Evolutionary conservation across 1,140 invertebrate species (phyloP).

Genomic region (Papilio dardanus): DNA sequence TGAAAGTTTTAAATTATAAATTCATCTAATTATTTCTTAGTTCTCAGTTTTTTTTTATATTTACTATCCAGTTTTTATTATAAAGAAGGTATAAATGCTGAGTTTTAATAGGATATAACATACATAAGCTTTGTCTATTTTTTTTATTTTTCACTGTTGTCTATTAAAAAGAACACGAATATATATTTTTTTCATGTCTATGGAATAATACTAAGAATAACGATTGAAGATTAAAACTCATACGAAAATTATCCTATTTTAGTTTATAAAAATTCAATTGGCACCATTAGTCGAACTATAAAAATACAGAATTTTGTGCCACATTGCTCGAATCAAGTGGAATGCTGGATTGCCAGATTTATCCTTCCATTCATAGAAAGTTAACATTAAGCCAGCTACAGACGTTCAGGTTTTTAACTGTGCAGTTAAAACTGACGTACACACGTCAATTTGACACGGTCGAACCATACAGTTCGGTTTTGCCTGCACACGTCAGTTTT

Average conservation of each 20-base stretch:
- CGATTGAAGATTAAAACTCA: no score
- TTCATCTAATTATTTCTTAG: background rate
- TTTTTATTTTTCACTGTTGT: constrained; percentile 9
- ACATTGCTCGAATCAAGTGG: background rate
- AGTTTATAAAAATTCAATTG: constrained; percentile 30
- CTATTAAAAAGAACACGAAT: background rate
- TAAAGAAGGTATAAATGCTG: background rate
- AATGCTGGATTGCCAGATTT: constrained; percentile 15
- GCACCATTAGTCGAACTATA: constrained; percentile 35
- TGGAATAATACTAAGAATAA: no score
- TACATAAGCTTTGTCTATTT: constrained; percentile 1
- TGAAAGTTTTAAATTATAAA: constrained; percentile 1
- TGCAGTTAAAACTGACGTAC: no score
- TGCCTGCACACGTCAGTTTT: no score
- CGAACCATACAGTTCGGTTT: no score
- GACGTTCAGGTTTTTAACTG: no score
- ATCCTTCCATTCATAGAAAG: background rate
- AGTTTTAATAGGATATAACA: background rate
- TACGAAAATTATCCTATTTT: constrained; percentile 19
- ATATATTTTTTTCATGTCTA: background rate
- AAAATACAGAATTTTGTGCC: constrained; percentile 37
- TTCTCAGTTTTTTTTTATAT: background rate
- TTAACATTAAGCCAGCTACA: no score
- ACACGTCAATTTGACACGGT: no score
- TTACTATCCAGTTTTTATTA: background rate